Evolutionary conservation across 2,888 invertebrate species (phyloP).

Genomic region (Lasioglossum morio): DNA sequence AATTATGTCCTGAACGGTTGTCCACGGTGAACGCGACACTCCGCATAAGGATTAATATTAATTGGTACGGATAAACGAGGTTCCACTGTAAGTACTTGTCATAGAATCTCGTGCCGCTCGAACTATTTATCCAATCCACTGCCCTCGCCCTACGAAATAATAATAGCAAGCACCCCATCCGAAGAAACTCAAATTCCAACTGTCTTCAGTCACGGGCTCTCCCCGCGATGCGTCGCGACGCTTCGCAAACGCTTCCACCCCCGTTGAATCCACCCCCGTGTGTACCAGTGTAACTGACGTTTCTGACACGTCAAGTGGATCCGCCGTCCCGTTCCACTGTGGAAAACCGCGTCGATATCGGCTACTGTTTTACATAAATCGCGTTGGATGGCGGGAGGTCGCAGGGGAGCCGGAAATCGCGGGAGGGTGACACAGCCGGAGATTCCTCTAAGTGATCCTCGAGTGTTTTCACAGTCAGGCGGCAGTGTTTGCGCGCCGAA

Average conservation of each 20-base stretch:
- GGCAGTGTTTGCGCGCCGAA: conserved; percentile 70
- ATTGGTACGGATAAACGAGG: too few relatives aligned
- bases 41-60: too few relatives aligned
- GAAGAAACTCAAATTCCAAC: conserved; percentile 52
- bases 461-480: conserved; percentile 83
- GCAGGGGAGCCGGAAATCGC: conserved; percentile 44
- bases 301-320: conserved; percentile 83
- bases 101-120: neutral
- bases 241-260: conserved; percentile 2
- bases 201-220: conserved; percentile 23
- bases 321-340: conserved; percentile 14
- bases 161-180: conserved; percentile 41
- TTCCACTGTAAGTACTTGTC: neutral
- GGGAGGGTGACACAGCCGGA: conserved; percentile 52
- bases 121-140: conserved; percentile 45
- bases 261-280: conserved; percentile 24
- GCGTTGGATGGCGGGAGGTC: conserved; percentile 33
- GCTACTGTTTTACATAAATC: conserved; percentile 83
- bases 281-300: conserved; percentile 80
- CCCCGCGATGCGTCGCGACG: neutral
- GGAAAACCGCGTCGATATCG: conserved; percentile 50
- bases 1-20: too few relatives aligned
- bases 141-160: conserved; percentile 59
- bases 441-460: conserved; percentile 80
- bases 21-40: too few relatives aligned